These are phyloP conservation scores for Sinocyclocheilus anshuiensis DNA, from an alignment of 2,113 vertebrate species.

Conservation along the genomic window DNA sequence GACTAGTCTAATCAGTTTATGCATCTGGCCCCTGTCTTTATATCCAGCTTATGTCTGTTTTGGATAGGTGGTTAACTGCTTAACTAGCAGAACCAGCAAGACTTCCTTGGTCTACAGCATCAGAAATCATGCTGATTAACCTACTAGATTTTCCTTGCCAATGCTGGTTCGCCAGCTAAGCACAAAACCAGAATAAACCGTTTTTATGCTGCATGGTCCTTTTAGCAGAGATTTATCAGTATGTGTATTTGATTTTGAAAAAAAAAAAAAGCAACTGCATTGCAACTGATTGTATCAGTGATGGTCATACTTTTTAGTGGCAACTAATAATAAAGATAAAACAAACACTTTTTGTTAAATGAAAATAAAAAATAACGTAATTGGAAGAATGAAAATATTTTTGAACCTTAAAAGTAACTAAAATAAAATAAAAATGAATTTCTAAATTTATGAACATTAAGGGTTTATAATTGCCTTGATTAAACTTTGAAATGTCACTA, in stretches of 20 bases:
- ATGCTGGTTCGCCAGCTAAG: not conserved
- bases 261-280: too few species aligned
- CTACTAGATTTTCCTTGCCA: not conserved
- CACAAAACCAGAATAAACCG: not conserved
- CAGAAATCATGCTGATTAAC: not conserved
- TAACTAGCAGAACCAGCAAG: not conserved
- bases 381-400: not conserved
- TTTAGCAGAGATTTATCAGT: not conserved
- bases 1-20: not conserved
- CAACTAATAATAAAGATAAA: not conserved
- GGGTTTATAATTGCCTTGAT: not conserved
- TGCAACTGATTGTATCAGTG: not conserved
- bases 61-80: not conserved
- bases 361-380: not conserved
- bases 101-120: not conserved
- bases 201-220: not conserved
- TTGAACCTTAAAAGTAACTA: too few species aligned
- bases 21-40: not conserved
- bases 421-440: too few species aligned
- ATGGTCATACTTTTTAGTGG: not conserved
- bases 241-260: not conserved
- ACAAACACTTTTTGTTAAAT: not conserved
- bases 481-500: too few species aligned
- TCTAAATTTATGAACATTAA: too few species aligned
- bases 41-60: not conserved